phyloP scores from a whole-genome alignment of 2,113 vertebrate genomes.

The Anser cygnoides region DNA sequence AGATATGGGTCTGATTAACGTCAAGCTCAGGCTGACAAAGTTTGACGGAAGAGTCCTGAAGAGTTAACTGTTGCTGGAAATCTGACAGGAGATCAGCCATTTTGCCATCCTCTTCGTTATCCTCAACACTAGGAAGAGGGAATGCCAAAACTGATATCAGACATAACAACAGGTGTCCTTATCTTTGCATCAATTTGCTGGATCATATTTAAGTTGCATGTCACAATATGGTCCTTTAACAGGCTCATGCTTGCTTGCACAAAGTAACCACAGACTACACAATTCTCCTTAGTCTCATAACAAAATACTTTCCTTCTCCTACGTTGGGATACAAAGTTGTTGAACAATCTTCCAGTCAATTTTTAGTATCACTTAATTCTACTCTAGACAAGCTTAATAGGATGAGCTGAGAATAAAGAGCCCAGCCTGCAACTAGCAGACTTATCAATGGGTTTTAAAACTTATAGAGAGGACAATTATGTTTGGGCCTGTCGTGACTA shows the following conservation, averaged over 20 bases:
- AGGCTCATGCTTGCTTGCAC: background rate
- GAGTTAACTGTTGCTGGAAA: constrained; percentile 91
- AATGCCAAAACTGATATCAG: background rate
- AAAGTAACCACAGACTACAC: background rate
- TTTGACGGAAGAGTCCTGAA: constrained; percentile 88
- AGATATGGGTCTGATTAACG: constrained; percentile 89
- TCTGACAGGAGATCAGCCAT: constrained; percentile 89
- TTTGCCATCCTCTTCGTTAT: constrained; percentile 83
- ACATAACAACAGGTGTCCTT: background rate
- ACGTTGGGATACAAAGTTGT: background rate
- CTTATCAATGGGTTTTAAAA: background rate
- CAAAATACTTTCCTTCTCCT: background rate
- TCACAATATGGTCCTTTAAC: background rate
- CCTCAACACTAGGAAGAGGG: constrained; percentile 79
- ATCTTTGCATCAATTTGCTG: background rate
- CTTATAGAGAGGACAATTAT: background rate
- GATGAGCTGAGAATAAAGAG: background rate
- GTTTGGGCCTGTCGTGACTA: background rate
- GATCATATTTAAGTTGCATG: background rate
- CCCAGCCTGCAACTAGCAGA: background rate
- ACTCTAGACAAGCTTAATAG: background rate
- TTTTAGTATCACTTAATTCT: background rate
- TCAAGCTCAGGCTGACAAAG: constrained; percentile 90
- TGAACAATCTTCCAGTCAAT: background rate
- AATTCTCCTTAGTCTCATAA: background rate